Evolutionary conservation across 2,113 vertebrate genomes (phyloP), one percentile per base, ranked within the genome.

Genomic region (Dasyprocta punctata): DNA sequence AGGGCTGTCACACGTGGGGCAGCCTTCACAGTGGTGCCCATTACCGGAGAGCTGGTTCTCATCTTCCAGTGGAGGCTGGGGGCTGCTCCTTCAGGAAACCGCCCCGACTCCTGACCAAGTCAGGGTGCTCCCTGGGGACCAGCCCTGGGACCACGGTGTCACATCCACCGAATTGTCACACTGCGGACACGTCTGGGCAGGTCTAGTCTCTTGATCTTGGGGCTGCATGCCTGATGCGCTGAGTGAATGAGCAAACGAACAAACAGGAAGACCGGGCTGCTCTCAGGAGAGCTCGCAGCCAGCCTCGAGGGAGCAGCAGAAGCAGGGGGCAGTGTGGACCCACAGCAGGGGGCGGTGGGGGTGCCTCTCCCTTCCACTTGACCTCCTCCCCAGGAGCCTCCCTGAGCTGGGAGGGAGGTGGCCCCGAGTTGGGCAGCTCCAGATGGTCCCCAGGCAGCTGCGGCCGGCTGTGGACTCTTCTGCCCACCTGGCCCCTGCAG

Each of bases 401-500:
- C 71, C 78, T 41, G 47, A 56, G 44, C 5, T 7, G 4, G 47
- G 26, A 38, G 49, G 41, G 16, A 13, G 5, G 4, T 38, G 52
- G 52, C 22, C 54, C 26, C 0, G 3, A 49, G 52, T 69, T 36
- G 54, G 75, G 16, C 47, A 69, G 20, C 75, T 11, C 28, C 67
- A 54, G 85, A 12, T 19, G 54, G 12, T 52, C 20, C 7, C 28
- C 36, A 90, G 73, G 7, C 54, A 71, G 54, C 81, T 47, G 65
- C 20, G 71, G 47, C 73, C 77, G 20, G n/a, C 3, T 58, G 52
- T 26, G 71, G 65, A 58, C n/a, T 54, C 73, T 7, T 20, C 85
- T 36, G 33, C 36, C 91, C 86, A 2, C 84, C 41, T 96, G 60
- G n/a, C 0, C 28, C 80, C 63, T 69, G 44, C 67, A 99, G 99